These are phyloP conservation scores for Micronycteris hirsuta DNA, from an alignment of 2,113 vertebrate species.

Conservation along the genomic window DNA sequence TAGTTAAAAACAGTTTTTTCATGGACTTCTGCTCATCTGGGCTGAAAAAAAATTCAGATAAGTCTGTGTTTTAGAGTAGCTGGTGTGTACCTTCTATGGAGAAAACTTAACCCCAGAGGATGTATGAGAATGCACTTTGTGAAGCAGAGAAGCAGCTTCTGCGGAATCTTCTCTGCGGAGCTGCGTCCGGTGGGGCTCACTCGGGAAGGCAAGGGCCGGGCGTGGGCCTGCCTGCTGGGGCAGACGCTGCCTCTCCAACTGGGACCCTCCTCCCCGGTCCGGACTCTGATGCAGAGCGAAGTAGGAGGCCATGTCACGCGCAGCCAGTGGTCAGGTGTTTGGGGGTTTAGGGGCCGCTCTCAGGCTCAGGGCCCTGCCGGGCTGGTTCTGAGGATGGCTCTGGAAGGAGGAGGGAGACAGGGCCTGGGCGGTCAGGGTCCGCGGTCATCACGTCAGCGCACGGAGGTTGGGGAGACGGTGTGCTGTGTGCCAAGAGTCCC, in stretches of 20 bases:
- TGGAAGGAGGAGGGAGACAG: too few relatives aligned
- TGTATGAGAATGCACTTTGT: not conserved
- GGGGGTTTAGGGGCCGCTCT: not conserved
- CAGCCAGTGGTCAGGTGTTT: rapidly evolving
- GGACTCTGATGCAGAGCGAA: rapidly evolving
- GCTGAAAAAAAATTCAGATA: not conserved
- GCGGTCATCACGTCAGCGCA: not conserved
- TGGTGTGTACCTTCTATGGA: not conserved
- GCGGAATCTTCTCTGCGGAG: not conserved
- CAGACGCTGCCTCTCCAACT: not conserved
- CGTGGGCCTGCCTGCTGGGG: rapidly evolving
- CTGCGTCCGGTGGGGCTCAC: not conserved
- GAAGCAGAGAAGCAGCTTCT: not conserved
- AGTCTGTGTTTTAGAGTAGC: not conserved
- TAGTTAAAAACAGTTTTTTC: not conserved
- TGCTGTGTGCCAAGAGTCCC: not conserved
- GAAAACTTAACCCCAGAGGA: not conserved
- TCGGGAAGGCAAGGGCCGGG: too few relatives aligned
- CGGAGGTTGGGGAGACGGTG: rapidly evolving
- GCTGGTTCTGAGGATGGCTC: not conserved
- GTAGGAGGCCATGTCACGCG: rapidly evolving
- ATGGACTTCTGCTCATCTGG: not conserved
- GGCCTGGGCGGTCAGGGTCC: rapidly evolving
- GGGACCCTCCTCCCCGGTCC: not conserved
- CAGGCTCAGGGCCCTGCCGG: not conserved